A percentile compares a stretch with the other conserved stretches of the same genome.
These are phyloP conservation scores for Iselma pallidipennis DNA, from an alignment of 2,888 invertebrate species.

Conservation along the genomic window DNA sequence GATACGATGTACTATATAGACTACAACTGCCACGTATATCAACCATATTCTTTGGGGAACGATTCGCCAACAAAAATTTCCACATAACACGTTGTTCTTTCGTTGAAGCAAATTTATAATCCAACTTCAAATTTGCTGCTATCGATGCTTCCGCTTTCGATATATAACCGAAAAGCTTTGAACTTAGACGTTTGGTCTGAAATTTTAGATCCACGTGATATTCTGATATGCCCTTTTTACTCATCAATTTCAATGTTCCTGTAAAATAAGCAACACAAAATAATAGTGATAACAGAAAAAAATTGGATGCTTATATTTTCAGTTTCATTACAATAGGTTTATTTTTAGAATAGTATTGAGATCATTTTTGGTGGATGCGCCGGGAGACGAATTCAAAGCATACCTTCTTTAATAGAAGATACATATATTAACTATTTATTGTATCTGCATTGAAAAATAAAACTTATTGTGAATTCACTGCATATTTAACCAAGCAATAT, in stretches of 20 bases:
- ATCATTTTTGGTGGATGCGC: background rate
- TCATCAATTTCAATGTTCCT: constrained; percentile 65
- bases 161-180: constrained; percentile 74
- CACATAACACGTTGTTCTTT: constrained; percentile 61
- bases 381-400: background rate
- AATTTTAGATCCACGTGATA: constrained; percentile 77
- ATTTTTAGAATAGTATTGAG: background rate
- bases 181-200: constrained; percentile 76
- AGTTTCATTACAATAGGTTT: background rate
- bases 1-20: constrained; percentile 76
- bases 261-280: constrained; percentile 33
- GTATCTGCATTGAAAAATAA: background rate
- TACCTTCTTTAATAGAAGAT: background rate
- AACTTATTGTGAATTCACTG: background rate
- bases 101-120: constrained; percentile 67
- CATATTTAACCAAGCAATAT: background rate
- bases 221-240: constrained; percentile 73
- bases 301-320: background rate
- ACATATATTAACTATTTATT: background rate
- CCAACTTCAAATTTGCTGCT: constrained; percentile 66
- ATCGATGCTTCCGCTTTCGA: constrained; percentile 50
- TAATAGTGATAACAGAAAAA: too few species aligned
- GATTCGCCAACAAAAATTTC: constrained; percentile 59
- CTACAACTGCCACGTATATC: constrained; percentile 68
- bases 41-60: constrained; percentile 62